Evolutionary conservation across 1,140 invertebrate genomes (phyloP), one percentile per base, ranked within the genome.

Genomic region (Lucilia sericata): DNA sequence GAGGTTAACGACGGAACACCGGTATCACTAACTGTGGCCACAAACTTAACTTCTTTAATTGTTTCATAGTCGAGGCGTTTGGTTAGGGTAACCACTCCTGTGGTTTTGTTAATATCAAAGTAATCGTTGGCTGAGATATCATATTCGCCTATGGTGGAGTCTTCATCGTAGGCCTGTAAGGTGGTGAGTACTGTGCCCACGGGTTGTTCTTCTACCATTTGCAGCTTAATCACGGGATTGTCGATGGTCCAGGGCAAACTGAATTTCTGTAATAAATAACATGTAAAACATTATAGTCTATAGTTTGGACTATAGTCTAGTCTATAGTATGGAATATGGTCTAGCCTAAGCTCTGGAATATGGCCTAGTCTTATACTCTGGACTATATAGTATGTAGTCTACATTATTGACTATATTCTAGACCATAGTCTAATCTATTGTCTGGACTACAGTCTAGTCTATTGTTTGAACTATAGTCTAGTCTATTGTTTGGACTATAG

Each of bases 11-110:
- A 95, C 2, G 97, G 97, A 0, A 97, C 93, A 13, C 97, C 97
- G 0, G 95, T 94, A 91, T 98, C 97, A 86, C 94, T 95, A 0
- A 96, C 97, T 0, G 95, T 92, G 0, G 97, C 94, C 2, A 93
- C 95, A 86, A 98, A 97, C 87, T 95, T 94, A 4, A 97, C 92
- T 82, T 93, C 92, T 86, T 96, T 95, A 0, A 94, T 93, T 86
- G 93, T 91, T 90, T 98, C 97, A 88, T 96, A 98, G 91, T 98
- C 97, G 51, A 98, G 94, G 2, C 94, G 92, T 86, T 95, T 93
- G 47, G 93, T 95, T 0, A 96, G 95, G 85, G 94, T 95, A 2
- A 98, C 94, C n/a, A 96, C 94, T 14, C 97, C 96, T 84, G 94
- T 95, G 8, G 93, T 92, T 88, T 95, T 95, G 89, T 97, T 94